Base-by-base conservation (phyloP, 2,797 vertebrate species). In the Tapera naevia region DNA sequence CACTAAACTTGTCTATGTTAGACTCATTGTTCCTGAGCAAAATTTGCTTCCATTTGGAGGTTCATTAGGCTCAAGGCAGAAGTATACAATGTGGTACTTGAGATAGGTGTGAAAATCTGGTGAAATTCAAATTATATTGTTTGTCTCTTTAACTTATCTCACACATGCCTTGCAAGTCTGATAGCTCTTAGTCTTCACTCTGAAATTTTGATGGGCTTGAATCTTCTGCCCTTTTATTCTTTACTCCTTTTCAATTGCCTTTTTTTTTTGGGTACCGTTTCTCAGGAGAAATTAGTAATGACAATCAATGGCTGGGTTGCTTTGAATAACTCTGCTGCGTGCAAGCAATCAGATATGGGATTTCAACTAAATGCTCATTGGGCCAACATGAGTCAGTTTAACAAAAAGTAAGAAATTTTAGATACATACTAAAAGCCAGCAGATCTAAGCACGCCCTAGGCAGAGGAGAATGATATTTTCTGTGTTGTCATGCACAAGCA, bases 311-410 rank as follows among this genome's bases (percentile, higher is more conserved):
- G 5, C 35, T 81, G 48, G 4, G 1, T 64, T 87, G 22, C 53
- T 93, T 67, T 57, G 48, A 84, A 66, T 91, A 90, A 90, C 89
- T 93, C 39, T 91, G 7, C n/a, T 80, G 27, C 22, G 28, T 56
- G 14, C 18, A 80, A 60, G 23, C 70, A 85, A 79, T 45, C 46
- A 91, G 25, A 64, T 35, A 10, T 37, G 17, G 17, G 32, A 90
- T 91, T 92, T 90, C 76, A 90, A 37, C 5, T 60, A 25, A 51
- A 21, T 46, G 22, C 13, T 91, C 7, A 41, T 86, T 93, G 91
- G 72, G 39, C 35, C 17, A 60, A 54, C 54, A 69, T 37, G 27
- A 90, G 30, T 79, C 14, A 62, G 54, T 88, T 81, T 70, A 86
- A 65, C 17, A 86, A 61, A 94, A 86, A 80, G 25, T 48, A 80